These are phyloP conservation scores for Drosophila carrolli DNA, from an alignment of 1,140 invertebrate species.

Conservation along the genomic window DNA sequence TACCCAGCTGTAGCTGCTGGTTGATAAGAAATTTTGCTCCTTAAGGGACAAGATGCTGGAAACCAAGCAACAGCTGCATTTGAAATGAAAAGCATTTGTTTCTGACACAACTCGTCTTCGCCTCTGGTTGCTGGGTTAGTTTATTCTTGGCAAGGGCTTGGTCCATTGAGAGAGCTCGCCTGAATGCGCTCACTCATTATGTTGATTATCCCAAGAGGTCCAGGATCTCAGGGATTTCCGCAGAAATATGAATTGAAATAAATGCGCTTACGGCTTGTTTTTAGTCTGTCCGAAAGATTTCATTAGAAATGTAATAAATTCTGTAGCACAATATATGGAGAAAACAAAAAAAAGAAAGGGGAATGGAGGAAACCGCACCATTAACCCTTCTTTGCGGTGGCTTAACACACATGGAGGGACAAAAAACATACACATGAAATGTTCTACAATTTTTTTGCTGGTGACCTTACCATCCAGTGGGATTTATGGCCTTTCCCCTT, in stretches of 20 bases:
- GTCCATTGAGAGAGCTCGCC: conserved; percentile 69
- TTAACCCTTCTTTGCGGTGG: conserved; percentile 78
- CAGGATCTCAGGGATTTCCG: conserved; percentile 40
- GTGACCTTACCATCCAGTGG: conserved; percentile 57
- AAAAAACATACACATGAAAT: conserved; percentile 37
- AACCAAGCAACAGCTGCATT: conserved; percentile 80
- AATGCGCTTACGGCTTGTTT: conserved; percentile 72
- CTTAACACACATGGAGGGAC: conserved; percentile 45
- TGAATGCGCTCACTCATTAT: conserved; percentile 80
- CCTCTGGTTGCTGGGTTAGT: conserved; percentile 41
- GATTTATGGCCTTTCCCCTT: conserved; percentile 67
- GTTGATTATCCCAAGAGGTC: conserved; percentile 76
- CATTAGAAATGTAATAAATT: conserved; percentile 79
- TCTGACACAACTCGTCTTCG: conserved; percentile 80
- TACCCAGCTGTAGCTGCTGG: conserved; percentile 5
- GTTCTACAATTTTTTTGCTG: conserved; percentile 45
- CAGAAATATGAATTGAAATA: conserved; percentile 82
- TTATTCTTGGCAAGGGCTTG: conserved; percentile 35
- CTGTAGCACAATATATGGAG: conserved; percentile 16
- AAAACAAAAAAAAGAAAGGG: conserved; percentile 5
- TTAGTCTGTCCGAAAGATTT: conserved; percentile 46
- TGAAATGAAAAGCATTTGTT: conserved; percentile 83
- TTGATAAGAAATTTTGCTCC: conserved; percentile 57
- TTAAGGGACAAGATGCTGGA: conserved; percentile 47
- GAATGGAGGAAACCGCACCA: conserved; percentile 49